A percentile compares a stretch with the other conserved stretches of the same genome.
These are phyloP conservation scores for Brachynemurus nebulosus DNA, from an alignment of 2,888 invertebrate species.

Conservation along the genomic window DNA sequence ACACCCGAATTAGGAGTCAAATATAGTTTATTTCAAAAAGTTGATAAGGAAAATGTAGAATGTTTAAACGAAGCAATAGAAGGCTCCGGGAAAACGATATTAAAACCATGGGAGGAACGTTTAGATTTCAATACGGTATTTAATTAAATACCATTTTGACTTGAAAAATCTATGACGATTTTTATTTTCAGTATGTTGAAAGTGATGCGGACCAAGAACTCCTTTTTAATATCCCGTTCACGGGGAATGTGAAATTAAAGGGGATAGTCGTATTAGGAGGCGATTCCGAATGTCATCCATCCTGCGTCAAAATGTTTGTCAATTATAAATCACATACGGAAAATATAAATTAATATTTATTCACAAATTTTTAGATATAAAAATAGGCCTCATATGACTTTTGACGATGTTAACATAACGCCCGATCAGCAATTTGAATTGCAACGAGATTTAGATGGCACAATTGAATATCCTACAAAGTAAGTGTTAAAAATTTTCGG, in stretches of 20 bases:
- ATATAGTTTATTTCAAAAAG: constrained; percentile 79
- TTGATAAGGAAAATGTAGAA: constrained; percentile 72
- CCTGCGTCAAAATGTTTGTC: constrained; percentile 73
- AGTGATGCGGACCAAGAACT: constrained; percentile 95
- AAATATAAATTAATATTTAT: constrained; percentile 7
- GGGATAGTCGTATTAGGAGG: constrained; percentile 88
- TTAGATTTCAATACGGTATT: constrained; percentile 60
- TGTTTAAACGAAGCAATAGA: constrained; percentile 84
- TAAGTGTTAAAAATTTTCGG: too few species aligned
- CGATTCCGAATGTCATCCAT: constrained; percentile 73
- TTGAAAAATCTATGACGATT: constrained; percentile 6
- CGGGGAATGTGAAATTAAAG: constrained; percentile 88
- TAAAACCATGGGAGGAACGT: constrained; percentile 84
- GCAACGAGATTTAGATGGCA: constrained; percentile 60
- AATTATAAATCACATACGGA: constrained; percentile 4
- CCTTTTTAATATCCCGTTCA: constrained; percentile 93
- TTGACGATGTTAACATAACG: constrained; percentile 63
- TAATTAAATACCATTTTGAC: constrained; percentile 9
- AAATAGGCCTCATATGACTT: constrained; percentile 87
- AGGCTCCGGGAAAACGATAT: constrained; percentile 76
- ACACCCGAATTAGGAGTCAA: constrained; percentile 56
- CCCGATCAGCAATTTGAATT: constrained; percentile 87
- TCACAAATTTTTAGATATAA: constrained; percentile 53
- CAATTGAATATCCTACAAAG: constrained; percentile 83
- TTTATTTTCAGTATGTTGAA: constrained; percentile 66